phyloP scores from a whole-genome alignment of 2,113 vertebrate genomes.

The Mesitornis unicolor region DNA sequence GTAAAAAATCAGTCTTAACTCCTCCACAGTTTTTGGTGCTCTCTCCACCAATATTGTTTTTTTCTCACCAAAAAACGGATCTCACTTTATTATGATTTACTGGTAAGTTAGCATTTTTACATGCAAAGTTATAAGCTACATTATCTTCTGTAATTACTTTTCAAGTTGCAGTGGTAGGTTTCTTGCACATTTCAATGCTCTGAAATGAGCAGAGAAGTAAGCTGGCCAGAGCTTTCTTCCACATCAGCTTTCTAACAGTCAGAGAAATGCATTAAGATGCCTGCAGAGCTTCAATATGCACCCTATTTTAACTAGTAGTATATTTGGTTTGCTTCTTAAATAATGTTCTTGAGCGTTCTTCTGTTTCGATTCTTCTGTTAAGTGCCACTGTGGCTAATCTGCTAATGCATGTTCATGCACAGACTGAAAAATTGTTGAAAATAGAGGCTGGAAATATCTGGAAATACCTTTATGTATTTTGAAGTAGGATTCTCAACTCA shows the following conservation, averaged over 20 bases:
- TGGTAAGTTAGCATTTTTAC: background rate
- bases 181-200: background rate
- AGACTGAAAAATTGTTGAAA: background rate
- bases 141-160: background rate
- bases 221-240: background rate
- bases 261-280: background rate
- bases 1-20: background rate
- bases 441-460: background rate
- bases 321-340: background rate
- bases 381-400: background rate
- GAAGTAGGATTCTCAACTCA: background rate
- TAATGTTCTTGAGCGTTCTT: background rate
- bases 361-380: background rate
- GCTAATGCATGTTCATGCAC: background rate
- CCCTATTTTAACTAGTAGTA: background rate
- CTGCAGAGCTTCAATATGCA: background rate
- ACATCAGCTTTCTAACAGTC: background rate
- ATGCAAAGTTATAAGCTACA: background rate
- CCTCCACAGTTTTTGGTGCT: background rate
- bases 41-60: background rate
- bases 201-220: background rate
- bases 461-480: background rate
- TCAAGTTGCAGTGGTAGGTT: fast-evolving
- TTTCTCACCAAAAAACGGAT: background rate
- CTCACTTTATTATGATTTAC: background rate